phyloP scores from a whole-genome alignment of 2,113 vertebrate species.

The Abramis brama region DNA sequence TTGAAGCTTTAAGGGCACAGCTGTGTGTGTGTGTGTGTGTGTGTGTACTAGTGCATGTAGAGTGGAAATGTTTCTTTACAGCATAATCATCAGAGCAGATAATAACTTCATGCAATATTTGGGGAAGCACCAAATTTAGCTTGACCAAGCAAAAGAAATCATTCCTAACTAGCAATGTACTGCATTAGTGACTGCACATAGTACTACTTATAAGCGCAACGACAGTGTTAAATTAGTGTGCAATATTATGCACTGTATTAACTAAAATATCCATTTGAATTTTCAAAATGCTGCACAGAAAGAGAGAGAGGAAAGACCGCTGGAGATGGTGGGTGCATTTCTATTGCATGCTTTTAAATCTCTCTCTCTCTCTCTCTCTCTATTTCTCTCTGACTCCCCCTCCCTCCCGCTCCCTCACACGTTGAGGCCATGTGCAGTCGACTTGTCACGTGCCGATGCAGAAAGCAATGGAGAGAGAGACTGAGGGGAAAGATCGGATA shows the following conservation, averaged over 20 bases:
- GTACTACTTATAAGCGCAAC: neutral
- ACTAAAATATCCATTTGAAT: neutral
- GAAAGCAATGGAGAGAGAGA: slow-evolving; percentile 69
- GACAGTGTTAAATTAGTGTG: neutral
- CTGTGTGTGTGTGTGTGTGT: slow-evolving; percentile 17
- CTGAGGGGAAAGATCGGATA: slow-evolving; percentile 47
- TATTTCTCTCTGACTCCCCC: slow-evolving; percentile 65
- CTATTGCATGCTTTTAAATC: slow-evolving; percentile 59
- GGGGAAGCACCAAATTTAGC: slow-evolving; percentile 7
- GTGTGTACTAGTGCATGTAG: neutral
- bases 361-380: slow-evolving; percentile 41
- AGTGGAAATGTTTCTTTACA: slow-evolving; percentile 1
- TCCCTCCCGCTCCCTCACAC: slow-evolving; percentile 70
- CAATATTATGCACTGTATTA: neutral
- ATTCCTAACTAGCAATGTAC: neutral
- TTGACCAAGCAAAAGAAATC: neutral
- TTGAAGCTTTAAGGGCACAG: slow-evolving; percentile 38
- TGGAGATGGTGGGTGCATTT: slow-evolving; percentile 49
- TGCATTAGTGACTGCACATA: neutral
- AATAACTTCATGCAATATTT: slow-evolving; percentile 19
- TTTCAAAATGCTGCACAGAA: slow-evolving; percentile 26
- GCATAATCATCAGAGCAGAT: slow-evolving; percentile 25
- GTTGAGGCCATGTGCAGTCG: slow-evolving; percentile 78
- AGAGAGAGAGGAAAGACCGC: slow-evolving; percentile 6
- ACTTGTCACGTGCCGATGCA: slow-evolving; percentile 79